Base-by-base conservation (phyloP, 2,888 invertebrate genomes). In the Venustoraphidia nigricollis region DNA sequence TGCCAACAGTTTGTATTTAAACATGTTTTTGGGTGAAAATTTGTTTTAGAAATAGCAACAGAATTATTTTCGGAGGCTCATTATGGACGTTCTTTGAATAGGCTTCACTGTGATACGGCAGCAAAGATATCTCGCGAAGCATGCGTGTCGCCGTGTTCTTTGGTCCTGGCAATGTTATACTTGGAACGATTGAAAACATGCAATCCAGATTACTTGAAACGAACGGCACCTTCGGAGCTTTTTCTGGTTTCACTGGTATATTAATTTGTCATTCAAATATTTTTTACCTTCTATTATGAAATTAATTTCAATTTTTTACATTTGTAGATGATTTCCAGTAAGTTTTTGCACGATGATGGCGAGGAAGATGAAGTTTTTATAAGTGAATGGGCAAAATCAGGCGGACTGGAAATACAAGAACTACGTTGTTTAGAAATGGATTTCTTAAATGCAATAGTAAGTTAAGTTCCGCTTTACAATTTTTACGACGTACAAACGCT, bases 231-330 rank as follows among this genome's bases (percentile, higher is more conserved):
- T 34, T 85, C 90, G 35, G 93, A 96, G 64, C 77, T 97, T 50
- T 96, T 96, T 68, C 77, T 97, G 50, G 87, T 96, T 53, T 92
- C 96, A 50, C 73, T 96, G 79, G 95, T 93, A 68, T 69, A 71
- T 63, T 47, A 37, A n/a, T 13, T 49, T 11, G 40, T 14, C 10
- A 17, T 40, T 13, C 47, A 46, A 10, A 9, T 10, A 6, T 41
- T 36, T 41, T n/a, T 37, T 44, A 47, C 27, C 34, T 36, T 17
- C 14, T n/a, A 45, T 48, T 36, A 14, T 14, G 17, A 34, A 39
- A 41, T 35, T n/a, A 11, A 44, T 49, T 3, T 10, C 40, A 34
- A 37, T 52, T 53, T 50, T 51, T 53, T 58, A 17, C 17, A 17
- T 54, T 55, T 64, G 9, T 63, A 94, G 94, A 87, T 96, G 86